These are phyloP conservation scores for Brachionus koreanus DNA, from an alignment of 1,140 invertebrate species.

Conservation along the genomic window DNA sequence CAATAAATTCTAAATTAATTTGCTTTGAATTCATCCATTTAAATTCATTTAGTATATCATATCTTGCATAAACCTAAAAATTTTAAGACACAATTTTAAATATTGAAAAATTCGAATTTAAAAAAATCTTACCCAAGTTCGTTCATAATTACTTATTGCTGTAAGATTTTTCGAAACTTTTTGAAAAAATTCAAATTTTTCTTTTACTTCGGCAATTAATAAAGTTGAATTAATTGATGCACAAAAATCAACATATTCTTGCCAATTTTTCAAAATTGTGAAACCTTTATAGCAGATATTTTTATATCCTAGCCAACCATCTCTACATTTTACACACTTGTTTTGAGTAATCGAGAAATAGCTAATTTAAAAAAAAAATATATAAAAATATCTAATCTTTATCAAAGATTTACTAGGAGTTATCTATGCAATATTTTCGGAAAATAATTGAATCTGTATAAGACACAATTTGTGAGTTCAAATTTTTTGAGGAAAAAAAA, in stretches of 20 bases:
- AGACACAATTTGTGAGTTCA: background rate
- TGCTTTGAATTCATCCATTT: background rate
- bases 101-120: background rate
- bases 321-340: background rate
- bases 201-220: background rate
- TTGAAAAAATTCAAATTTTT: conserved; percentile 15
- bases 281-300: background rate
- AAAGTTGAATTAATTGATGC: background rate
- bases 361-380: background rate
- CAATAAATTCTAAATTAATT: too few relatives aligned
- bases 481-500: background rate
- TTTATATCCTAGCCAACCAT: background rate
- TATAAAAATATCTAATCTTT: too few relatives aligned
- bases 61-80: background rate
- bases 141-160: background rate
- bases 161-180: background rate
- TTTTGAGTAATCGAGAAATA: background rate
- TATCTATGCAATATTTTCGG: background rate
- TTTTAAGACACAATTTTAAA: background rate
- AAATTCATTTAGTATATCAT: background rate
- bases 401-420: background rate
- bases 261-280: background rate
- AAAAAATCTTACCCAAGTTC: conserved; percentile 8
- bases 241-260: background rate
- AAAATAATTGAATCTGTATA: background rate